Percentiles rank a stretch among this genome's conserved stretches.
These are phyloP conservation scores for Lepeophtheirus nordmannii DNA, from an alignment of 2,888 invertebrate genomes.

Conservation along the genomic window DNA sequence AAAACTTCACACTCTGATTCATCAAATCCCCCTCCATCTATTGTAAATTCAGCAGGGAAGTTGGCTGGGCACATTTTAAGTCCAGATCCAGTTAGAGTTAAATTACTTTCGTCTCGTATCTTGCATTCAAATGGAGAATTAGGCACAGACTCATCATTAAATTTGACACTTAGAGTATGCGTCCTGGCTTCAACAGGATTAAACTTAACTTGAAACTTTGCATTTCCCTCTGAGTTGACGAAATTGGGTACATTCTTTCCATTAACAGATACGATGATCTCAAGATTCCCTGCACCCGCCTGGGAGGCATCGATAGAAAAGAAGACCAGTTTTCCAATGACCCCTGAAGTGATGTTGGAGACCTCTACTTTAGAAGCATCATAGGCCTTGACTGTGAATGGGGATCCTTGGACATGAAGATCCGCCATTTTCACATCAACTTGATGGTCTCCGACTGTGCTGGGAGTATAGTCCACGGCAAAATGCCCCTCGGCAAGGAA, in stretches of 20 bases:
- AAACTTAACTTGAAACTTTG: constrained; percentile 82
- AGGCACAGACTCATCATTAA: constrained; percentile 48
- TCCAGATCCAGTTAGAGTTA: constrained; percentile 48
- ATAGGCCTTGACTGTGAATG: constrained; percentile 87
- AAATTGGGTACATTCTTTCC: constrained; percentile 95
- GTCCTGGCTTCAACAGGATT: constrained; percentile 84
- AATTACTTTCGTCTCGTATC: constrained; percentile 52
- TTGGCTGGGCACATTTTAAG: constrained; percentile 53
- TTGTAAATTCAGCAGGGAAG: constrained; percentile 44
- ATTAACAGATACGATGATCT: constrained; percentile 90
- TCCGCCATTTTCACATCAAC: constrained; percentile 58
- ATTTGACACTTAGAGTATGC: constrained; percentile 75
- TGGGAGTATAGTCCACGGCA: constrained; percentile 53
- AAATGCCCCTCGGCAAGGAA: constrained; percentile 34
- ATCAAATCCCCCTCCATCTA: constrained; percentile 36
- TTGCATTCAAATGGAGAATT: constrained; percentile 86
- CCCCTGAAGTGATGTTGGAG: constrained; percentile 74
- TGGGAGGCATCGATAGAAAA: constrained; percentile 59
- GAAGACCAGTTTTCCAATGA: constrained; percentile 79
- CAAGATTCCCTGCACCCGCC: constrained; percentile 81
- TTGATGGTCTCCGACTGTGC: constrained; percentile 79
- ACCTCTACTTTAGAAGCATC: constrained; percentile 88
- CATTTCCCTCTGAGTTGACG: constrained; percentile 91
- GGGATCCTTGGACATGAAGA: constrained; percentile 80
- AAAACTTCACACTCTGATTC: constrained; percentile 36